phyloP scores from a whole-genome alignment of 2,113 vertebrate species.

The Calidris pugnax region DNA sequence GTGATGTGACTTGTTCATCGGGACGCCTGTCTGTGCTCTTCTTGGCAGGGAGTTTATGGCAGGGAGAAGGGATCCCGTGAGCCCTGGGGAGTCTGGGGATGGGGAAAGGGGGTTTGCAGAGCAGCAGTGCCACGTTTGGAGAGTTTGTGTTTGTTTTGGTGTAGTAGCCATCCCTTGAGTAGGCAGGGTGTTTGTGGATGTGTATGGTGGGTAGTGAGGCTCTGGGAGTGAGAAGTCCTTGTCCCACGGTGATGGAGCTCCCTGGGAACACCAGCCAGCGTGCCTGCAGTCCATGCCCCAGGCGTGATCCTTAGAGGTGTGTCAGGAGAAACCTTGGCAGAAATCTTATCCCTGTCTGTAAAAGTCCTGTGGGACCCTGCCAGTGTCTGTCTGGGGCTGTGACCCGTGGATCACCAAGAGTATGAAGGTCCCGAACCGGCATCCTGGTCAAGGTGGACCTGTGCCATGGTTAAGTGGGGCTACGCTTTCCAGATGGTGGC shows the following conservation, averaged over 20 bases:
- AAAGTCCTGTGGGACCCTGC: background rate
- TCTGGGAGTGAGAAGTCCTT: background rate
- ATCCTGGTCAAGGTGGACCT: background rate
- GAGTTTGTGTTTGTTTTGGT: background rate
- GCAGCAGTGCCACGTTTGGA: background rate
- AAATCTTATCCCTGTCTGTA: background rate
- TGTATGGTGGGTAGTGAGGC: background rate
- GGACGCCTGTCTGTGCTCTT: background rate
- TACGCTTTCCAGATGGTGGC: background rate
- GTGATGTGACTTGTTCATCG: fast-evolving
- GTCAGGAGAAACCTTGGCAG: background rate
- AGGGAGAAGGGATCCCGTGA: background rate
- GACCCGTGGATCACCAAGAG: background rate
- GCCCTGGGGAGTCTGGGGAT: background rate
- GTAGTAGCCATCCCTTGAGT: background rate
- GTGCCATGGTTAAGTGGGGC: fast-evolving
- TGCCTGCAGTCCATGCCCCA: fast-evolving
- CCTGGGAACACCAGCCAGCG: background rate
- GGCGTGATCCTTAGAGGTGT: fast-evolving
- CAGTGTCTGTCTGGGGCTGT: background rate
- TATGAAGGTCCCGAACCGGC: background rate
- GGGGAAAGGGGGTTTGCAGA: background rate
- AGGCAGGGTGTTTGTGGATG: background rate
- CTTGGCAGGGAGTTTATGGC: background rate
- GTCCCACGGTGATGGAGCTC: background rate